Evolutionary conservation across 1,140 invertebrate genomes (phyloP), one percentile per base, ranked within the genome.

Genomic region (Bombus pascuorum): DNA sequence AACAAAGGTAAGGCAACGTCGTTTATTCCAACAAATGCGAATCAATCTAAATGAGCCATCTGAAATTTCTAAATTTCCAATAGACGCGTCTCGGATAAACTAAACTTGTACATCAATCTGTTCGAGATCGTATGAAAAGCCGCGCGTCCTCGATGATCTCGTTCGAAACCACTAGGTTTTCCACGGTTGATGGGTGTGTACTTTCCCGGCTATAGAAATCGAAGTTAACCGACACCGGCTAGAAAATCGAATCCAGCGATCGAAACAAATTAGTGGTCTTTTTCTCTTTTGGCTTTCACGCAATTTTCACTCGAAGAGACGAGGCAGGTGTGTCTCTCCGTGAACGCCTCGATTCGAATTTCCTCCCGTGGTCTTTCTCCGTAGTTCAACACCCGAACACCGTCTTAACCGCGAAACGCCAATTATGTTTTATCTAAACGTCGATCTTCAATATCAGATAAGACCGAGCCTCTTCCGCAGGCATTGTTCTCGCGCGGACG

Each of bases 401-500:
- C 44, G n/a, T 25, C 1, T 32, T 13, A 37, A 57, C 47, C 66
- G 28, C 57, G 72, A 28, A 77, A 32, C 81, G 66, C 73, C 81
- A 83, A 83, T 83, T 77, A 77, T 44, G 5, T 8, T 32, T 53
- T 83, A 83, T 83, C 81, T 32, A 4, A 13, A 28, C 28, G 34
- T 39, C 10, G 44, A 83, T 83, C 74, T 78, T 70, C n/a, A 22
- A 57, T 75, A 78, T 83, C 82, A 13, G 74, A 78, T 78, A 70
- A 78, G 34, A 32, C 15, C 53, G 25, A 32, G 68, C 57, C 42
- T 70, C 66, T 82, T 81, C 71, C 42, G 32, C 12, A 34, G 59
- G 76, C 83, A 88, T 89, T 88, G 83, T 89, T 74, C 75, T 53
- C 25, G 34, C 34, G 57, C 3, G 39, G 62, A 81, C 74, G 73